These are phyloP conservation scores for Tinea pellionella DNA, from an alignment of 2,888 invertebrate genomes.

Conservation along the genomic window DNA sequence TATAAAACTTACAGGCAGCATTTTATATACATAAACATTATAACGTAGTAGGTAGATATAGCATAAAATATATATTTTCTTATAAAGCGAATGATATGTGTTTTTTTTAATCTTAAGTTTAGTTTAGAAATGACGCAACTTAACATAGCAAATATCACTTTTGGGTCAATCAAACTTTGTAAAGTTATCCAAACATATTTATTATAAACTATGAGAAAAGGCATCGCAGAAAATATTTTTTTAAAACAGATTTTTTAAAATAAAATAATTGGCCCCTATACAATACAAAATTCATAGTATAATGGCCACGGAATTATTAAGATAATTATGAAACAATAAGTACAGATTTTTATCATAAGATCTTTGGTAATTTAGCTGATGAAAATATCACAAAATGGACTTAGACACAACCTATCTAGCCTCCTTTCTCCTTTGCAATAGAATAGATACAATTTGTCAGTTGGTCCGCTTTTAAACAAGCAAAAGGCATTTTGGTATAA, in stretches of 20 bases:
- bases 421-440: background rate
- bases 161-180: constrained; percentile 4
- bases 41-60: constrained; percentile 16
- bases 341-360: background rate
- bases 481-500: constrained; percentile 42
- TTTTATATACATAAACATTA: constrained; percentile 17
- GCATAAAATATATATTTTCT: constrained; percentile 26
- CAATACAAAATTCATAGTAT: background rate
- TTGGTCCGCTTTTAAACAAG: constrained; percentile 63
- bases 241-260: background rate
- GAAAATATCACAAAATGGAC: background rate
- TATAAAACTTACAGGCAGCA: constrained; percentile 12
- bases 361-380: background rate
- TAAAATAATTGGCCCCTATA: background rate
- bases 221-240: background rate
- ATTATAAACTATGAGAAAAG: background rate
- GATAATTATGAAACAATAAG: too few relatives aligned
- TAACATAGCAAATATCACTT: constrained; percentile 11
- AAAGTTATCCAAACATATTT: background rate
- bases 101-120: constrained; percentile 26
- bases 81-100: constrained; percentile 70
- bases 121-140: constrained; percentile 3
- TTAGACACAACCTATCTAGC: background rate
- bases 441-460: constrained; percentile 27
- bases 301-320: too few relatives aligned